These are phyloP conservation scores for Elysia chlorotica DNA, from an alignment of 1,140 invertebrate genomes.

Conservation along the genomic window DNA sequence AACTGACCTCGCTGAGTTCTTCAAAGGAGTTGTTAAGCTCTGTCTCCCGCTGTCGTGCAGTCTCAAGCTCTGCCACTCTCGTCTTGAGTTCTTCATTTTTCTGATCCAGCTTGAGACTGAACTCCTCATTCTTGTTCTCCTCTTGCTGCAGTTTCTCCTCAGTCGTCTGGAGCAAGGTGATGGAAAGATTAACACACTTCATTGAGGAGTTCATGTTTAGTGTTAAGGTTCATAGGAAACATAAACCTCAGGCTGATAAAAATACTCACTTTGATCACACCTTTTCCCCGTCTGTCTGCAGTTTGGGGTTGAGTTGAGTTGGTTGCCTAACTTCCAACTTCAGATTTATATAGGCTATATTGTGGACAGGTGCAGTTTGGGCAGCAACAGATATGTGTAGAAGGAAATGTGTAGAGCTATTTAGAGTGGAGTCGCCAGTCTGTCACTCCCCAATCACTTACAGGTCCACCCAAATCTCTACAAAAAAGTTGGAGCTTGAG, in stretches of 20 bases:
- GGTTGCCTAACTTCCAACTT: no score
- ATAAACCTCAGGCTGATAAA: neutral
- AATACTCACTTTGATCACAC: no score
- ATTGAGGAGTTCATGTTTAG: neutral
- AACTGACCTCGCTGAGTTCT: constrained; percentile 41
- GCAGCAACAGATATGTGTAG: no score
- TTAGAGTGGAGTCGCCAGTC: neutral
- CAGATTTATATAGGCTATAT: no score
- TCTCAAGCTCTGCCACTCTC: constrained; percentile 27
- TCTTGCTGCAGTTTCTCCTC: constrained; percentile 22
- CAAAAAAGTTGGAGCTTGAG: no score
- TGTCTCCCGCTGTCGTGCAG: constrained; percentile 29
- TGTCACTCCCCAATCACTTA: neutral
- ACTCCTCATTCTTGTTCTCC: constrained; percentile 26
- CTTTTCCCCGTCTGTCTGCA: no score
- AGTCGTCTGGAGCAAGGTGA: constrained; percentile 6
- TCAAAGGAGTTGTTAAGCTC: constrained; percentile 49
- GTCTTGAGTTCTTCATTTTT: constrained; percentile 27
- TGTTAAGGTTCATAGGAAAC: neutral
- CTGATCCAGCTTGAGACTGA: constrained; percentile 29
- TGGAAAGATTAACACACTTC: neutral
- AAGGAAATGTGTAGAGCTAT: no score
- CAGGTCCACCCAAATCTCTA: neutral
- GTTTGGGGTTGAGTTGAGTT: no score
- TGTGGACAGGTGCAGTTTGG: no score